Percentiles rank a stretch among this genome's conserved stretches.
phyloP scores from a whole-genome alignment of 2,888 invertebrate genomes.

The Physocephala rufipes region DNA sequence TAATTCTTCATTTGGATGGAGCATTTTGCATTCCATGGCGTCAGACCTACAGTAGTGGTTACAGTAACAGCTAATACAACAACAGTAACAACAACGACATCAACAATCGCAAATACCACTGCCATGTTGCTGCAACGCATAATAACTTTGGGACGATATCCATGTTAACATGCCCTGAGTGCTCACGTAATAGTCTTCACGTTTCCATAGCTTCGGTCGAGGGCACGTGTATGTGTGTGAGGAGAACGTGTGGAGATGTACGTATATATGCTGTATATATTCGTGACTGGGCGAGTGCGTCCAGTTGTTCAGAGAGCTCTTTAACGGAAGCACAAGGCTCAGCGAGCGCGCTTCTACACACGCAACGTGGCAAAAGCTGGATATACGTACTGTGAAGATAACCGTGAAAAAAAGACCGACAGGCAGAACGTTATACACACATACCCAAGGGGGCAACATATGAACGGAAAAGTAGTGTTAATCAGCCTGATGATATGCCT shows the following conservation, averaged over 20 bases:
- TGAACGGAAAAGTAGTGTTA: slow-evolving; percentile 25
- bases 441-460: background rate
- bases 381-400: too few relatives aligned
- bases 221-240: background rate
- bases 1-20: background rate
- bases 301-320: background rate
- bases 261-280: slow-evolving; percentile 11
- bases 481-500: slow-evolving; percentile 30
- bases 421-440: background rate
- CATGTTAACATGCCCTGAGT: slow-evolving; percentile 64
- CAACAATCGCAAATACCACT: slow-evolving; percentile 46
- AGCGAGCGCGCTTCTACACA: background rate
- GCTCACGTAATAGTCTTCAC: slow-evolving; percentile 1
- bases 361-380: background rate
- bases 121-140: slow-evolving; percentile 54
- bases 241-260: slow-evolving; percentile 17
- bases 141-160: slow-evolving; percentile 64
- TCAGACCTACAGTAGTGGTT: slow-evolving; percentile 11
- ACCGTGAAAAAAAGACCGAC: background rate
- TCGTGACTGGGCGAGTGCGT: slow-evolving; percentile 31
- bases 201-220: background rate
- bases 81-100: slow-evolving; percentile 28
- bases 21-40: background rate
- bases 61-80: slow-evolving; percentile 15
- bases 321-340: background rate